Evolutionary conservation across 2,113 vertebrate genomes (phyloP).

Genomic region (Tinamus guttatus): DNA sequence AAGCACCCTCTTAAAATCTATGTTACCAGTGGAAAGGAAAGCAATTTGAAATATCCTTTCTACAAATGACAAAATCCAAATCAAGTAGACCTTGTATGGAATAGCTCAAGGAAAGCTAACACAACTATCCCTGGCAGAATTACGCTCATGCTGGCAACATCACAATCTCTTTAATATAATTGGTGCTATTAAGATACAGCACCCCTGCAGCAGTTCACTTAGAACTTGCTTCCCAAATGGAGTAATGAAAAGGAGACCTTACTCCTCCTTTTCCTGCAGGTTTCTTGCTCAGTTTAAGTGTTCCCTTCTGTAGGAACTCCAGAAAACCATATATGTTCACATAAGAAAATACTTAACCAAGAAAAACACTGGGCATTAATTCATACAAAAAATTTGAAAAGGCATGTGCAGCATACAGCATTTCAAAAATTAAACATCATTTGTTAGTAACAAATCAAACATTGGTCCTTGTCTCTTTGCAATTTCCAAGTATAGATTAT

Average conservation of each 20-base stretch:
- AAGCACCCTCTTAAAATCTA: conserved; percentile 46
- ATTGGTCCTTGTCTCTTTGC: neutral
- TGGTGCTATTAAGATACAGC: neutral
- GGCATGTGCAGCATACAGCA: neutral
- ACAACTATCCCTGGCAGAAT: neutral
- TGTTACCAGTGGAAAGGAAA: conserved; percentile 55
- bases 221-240: neutral
- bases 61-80: conserved; percentile 49
- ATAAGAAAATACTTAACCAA: neutral
- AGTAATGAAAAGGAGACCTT: neutral
- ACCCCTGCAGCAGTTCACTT: neutral
- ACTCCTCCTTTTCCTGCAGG: neutral
- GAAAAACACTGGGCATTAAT: neutral
- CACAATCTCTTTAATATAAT: neutral
- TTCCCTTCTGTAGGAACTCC: neutral
- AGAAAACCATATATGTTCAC: neutral
- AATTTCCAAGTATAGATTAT: neutral
- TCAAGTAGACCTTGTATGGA: neutral
- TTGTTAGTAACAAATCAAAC: neutral
- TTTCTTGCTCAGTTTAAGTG: neutral
- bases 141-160: neutral
- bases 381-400: neutral
- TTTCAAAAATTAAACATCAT: neutral
- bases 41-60: conserved; percentile 49
- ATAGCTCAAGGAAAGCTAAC: neutral